Evolutionary conservation across 2,888 invertebrate genomes (phyloP).

Genomic region (Agriopis marginaria): DNA sequence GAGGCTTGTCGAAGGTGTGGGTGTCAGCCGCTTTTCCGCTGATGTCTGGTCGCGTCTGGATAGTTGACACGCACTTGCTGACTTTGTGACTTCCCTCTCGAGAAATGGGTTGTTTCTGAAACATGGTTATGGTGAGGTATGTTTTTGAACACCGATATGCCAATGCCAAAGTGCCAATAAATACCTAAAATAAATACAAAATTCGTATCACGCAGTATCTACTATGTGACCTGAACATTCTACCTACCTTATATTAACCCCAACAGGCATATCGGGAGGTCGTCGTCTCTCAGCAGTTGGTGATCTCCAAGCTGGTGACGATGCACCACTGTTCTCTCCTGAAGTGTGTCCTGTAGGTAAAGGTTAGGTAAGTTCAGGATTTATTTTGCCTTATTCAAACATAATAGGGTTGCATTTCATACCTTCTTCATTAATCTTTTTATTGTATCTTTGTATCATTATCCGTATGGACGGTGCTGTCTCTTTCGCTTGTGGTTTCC

Average conservation of each 20-base stretch:
- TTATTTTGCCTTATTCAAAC: background rate
- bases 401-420: background rate
- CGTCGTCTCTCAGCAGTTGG: constrained; percentile 87
- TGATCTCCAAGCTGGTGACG: constrained; percentile 89
- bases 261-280: constrained; percentile 82
- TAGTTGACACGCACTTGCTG: constrained; percentile 87
- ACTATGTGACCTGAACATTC: constrained; percentile 2
- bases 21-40: constrained; percentile 65
- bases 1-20: constrained; percentile 53
- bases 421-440: constrained; percentile 87
- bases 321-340: constrained; percentile 87
- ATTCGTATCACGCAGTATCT: background rate
- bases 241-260: constrained; percentile 77
- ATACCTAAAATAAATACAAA: too few species aligned
- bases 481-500: constrained; percentile 85
- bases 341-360: constrained; percentile 70
- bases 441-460: constrained; percentile 90
- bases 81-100: constrained; percentile 88
- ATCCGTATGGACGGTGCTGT: constrained; percentile 89
- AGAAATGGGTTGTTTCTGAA: constrained; percentile 83
- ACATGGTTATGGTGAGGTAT: background rate
- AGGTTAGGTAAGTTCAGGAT: background rate
- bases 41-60: constrained; percentile 74
- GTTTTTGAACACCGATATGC: background rate
- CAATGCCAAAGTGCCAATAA: too few species aligned